A percentile compares a stretch with the other conserved stretches of the same genome.
Conservation (phyloP, 2,888 invertebrate species). For the Hydrotaea diabolus region DNA sequence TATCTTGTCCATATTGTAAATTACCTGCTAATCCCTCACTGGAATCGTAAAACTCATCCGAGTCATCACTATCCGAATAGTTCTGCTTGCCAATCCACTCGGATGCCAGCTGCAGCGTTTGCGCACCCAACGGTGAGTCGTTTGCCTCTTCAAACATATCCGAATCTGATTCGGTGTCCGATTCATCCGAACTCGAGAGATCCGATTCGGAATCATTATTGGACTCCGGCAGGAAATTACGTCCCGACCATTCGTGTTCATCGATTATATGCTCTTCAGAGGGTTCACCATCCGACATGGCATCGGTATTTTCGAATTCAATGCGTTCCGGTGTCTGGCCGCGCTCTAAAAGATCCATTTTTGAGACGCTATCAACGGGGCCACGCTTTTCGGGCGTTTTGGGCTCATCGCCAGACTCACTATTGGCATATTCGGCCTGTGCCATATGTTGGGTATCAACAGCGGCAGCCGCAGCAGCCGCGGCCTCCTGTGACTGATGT, state of each 20-base stretch:
- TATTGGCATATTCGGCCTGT: slow-evolving; percentile 40
- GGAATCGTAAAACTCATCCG: slow-evolving; percentile 80
- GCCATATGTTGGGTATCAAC: slow-evolving; percentile 1
- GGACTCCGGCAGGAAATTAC: slow-evolving; percentile 92
- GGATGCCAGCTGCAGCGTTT: slow-evolving; percentile 86
- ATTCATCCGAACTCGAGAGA: slow-evolving; percentile 82
- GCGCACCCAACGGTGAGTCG: slow-evolving; percentile 82
- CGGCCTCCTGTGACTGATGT: slow-evolving; percentile 62
- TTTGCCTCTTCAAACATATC: slow-evolving; percentile 87
- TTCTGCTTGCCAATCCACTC: slow-evolving; percentile 85
- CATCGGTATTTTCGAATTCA: slow-evolving; percentile 88
- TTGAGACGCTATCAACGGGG: slow-evolving; percentile 75
- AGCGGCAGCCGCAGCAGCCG: slow-evolving; percentile 53
- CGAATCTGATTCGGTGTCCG: slow-evolving; percentile 85
- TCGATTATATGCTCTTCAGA: slow-evolving; percentile 89
- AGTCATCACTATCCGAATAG: slow-evolving; percentile 81
- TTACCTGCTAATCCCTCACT: slow-evolving; percentile 80
- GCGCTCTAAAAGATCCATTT: slow-evolving; percentile 78
- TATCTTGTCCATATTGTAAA: background rate
- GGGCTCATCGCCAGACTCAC: slow-evolving; percentile 71
- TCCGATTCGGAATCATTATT: slow-evolving; percentile 87
- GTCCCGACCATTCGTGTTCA: slow-evolving; percentile 97
- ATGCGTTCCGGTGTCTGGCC: slow-evolving; percentile 89
- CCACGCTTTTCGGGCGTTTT: slow-evolving; percentile 81
- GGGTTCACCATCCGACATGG: slow-evolving; percentile 84